These are phyloP conservation scores for Pseudonaja textilis DNA, from an alignment of 2,113 vertebrate species.

Conservation along the genomic window DNA sequence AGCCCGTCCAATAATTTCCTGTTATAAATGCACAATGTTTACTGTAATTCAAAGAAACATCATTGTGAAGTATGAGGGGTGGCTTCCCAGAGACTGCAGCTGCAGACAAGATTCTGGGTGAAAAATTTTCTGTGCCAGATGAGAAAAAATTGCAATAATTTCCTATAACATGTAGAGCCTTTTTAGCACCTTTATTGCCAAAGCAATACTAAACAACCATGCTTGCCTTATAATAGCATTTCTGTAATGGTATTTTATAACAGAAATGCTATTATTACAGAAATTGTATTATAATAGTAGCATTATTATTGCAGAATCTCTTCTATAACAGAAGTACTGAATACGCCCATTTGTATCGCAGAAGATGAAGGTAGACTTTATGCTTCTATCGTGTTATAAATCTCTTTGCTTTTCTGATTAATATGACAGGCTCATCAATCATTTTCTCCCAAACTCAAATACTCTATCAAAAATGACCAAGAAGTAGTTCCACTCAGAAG, in stretches of 20 bases:
- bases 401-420: slow-evolving; percentile 58
- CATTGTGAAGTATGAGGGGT: slow-evolving; percentile 57
- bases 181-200: slow-evolving; percentile 77
- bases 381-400: slow-evolving; percentile 60
- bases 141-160: slow-evolving; percentile 79
- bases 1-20: slow-evolving; percentile 61
- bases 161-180: slow-evolving; percentile 72
- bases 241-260: slow-evolving; percentile 82
- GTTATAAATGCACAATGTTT: slow-evolving; percentile 61
- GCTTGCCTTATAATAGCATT: slow-evolving; percentile 79
- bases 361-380: slow-evolving; percentile 75
- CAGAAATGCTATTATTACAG: slow-evolving; percentile 81
- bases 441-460: slow-evolving; percentile 17
- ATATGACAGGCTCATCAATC: slow-evolving; percentile 53
- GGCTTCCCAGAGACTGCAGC: slow-evolving; percentile 60
- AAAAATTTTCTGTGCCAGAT: slow-evolving; percentile 70
- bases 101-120: slow-evolving; percentile 72
- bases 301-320: slow-evolving; percentile 75
- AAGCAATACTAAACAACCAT: slow-evolving; percentile 80
- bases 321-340: slow-evolving; percentile 72
- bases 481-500: slow-evolving; percentile 30
- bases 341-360: slow-evolving; percentile 72
- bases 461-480: slow-evolving; percentile 29
- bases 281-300: slow-evolving; percentile 80
- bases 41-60: slow-evolving; percentile 51